Evolutionary conservation across 2,888 invertebrate genomes (phyloP).

Genomic region (Oxycera nigricornis): DNA sequence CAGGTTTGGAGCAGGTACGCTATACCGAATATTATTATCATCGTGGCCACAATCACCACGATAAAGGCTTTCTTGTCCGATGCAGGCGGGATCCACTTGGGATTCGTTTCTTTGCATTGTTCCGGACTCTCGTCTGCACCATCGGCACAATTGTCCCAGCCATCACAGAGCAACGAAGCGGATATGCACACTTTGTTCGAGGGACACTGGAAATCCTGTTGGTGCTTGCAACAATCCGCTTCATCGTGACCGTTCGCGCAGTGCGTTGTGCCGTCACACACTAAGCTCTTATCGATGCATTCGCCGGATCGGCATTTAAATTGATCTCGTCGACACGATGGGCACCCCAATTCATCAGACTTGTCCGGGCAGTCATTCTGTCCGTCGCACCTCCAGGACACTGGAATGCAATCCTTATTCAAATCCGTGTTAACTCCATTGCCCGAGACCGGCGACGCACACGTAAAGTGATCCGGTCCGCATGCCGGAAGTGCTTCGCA

Average conservation of each 20-base stretch:
- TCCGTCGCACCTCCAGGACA: constrained; percentile 75
- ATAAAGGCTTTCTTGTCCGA: constrained; percentile 66
- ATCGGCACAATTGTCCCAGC: constrained; percentile 79
- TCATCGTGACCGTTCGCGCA: constrained; percentile 76
- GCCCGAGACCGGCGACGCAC: constrained; percentile 63
- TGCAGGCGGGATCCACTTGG: constrained; percentile 61
- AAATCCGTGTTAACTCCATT: constrained; percentile 57
- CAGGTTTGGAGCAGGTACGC: constrained; percentile 66
- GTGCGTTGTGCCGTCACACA: constrained; percentile 71
- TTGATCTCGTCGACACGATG: constrained; percentile 73
- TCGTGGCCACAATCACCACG: constrained; percentile 65
- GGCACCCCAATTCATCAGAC: constrained; percentile 79
- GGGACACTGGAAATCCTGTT: constrained; percentile 74
- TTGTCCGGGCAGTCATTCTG: constrained; percentile 83
- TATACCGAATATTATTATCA: constrained; percentile 66
- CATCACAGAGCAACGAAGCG: constrained; percentile 74
- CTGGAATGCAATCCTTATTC: constrained; percentile 73
- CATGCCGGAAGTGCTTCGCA: constrained; percentile 76
- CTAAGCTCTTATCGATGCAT: constrained; percentile 69
- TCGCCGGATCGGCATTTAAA: constrained; percentile 67
- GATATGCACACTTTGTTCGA: constrained; percentile 77
- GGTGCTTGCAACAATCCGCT: constrained; percentile 70
- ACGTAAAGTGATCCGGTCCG: constrained; percentile 75
- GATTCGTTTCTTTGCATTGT: constrained; percentile 65
- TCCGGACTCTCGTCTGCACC: constrained; percentile 78